These are phyloP conservation scores for Sepiola atlantica DNA, from an alignment of 2,888 invertebrate species.

Conservation along the genomic window DNA sequence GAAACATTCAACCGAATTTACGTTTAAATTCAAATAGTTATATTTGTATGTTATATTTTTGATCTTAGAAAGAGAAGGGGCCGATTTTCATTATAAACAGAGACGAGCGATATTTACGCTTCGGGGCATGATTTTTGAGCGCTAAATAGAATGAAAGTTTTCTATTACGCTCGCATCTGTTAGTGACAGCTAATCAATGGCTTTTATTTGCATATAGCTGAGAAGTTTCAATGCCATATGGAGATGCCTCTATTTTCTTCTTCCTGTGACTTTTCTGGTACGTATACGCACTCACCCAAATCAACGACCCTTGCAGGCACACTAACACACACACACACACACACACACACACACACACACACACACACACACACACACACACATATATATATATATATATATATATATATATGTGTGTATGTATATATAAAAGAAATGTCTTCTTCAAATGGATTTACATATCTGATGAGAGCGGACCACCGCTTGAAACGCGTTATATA, in stretches of 20 bases:
- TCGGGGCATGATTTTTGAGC: background rate
- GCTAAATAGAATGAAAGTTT: background rate
- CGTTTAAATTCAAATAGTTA: background rate
- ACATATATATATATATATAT: too few species aligned
- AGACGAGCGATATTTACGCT: background rate
- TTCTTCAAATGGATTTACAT: too few species aligned
- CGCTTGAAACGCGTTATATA: too few species aligned
- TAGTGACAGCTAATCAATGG: constrained; percentile 1
- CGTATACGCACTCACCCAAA: too few species aligned
- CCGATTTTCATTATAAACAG: background rate
- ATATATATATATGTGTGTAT: background rate
- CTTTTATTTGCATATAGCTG: background rate
- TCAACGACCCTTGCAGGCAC: too few species aligned
- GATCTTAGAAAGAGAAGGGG: background rate
- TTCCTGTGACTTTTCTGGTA: background rate
- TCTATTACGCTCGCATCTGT: background rate
- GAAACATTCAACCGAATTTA: background rate
- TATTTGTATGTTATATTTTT: background rate
- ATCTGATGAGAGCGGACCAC: too few species aligned
- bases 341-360: too few species aligned
- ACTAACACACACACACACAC: too few species aligned
- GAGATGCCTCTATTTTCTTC: background rate
- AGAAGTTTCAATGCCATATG: background rate
- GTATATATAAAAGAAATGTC: too few species aligned
- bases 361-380: too few species aligned